phyloP scores from a whole-genome alignment of 2,888 invertebrate species.

The Lithophane leautieri region DNA sequence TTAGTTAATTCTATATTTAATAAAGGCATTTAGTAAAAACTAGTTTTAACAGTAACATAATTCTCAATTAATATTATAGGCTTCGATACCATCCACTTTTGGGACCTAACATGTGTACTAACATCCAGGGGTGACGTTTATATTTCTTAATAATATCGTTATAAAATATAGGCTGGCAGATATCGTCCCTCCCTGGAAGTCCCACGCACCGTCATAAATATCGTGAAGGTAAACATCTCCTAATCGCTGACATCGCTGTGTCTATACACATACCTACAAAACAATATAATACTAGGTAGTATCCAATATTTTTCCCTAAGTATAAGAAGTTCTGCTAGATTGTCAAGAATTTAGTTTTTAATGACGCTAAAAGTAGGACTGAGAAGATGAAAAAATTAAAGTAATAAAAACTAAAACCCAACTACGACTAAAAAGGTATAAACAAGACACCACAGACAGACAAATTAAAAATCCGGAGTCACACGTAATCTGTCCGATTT shows the following conservation, averaged over 20 bases:
- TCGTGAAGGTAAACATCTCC: slow-evolving; percentile 31
- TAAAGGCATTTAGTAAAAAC: no score
- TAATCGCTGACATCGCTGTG: slow-evolving; percentile 30
- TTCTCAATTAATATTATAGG: neutral
- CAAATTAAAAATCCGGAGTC: no score
- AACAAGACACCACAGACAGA: no score
- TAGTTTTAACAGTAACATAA: no score
- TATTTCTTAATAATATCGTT: slow-evolving; percentile 2
- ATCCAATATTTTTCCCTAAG: neutral
- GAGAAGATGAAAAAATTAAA: no score
- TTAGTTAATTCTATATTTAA: no score
- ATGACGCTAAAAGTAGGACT: no score
- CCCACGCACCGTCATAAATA: slow-evolving; percentile 13
- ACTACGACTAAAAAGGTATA: no score
- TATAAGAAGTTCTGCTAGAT: neutral
- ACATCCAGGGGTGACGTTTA: slow-evolving; percentile 1
- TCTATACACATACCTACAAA: neutral
- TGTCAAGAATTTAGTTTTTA: neutral
- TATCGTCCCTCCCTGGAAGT: slow-evolving; percentile 3
- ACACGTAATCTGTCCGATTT: no score
- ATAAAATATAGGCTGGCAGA: slow-evolving; percentile 20
- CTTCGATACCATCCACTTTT: no score
- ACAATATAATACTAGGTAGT: no score
- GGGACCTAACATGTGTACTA: neutral
- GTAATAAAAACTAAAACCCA: no score